Evolutionary conservation across 2,797 vertebrate species (phyloP).

Genomic region (Merluccius polli): DNA sequence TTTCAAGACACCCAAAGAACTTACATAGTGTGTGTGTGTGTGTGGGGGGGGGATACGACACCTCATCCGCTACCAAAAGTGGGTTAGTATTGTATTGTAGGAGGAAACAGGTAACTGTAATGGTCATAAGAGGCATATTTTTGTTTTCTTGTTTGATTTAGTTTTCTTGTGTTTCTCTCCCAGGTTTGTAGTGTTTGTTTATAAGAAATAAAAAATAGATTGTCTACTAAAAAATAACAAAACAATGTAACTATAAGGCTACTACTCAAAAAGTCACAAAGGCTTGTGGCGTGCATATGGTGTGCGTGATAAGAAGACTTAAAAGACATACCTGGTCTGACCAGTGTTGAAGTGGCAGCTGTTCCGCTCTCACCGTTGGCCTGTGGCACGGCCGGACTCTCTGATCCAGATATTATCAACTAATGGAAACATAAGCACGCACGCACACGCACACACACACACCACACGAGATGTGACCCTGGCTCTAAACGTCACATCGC

Average conservation of each 20-base stretch:
- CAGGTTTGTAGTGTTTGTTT: no score
- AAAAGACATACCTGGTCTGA: constrained; percentile 74
- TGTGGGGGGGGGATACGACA: neutral
- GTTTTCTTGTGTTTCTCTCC: no score
- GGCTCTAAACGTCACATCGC: no score
- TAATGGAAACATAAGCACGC: constrained; percentile 34
- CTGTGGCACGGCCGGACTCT: constrained; percentile 75
- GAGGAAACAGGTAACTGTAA: neutral
- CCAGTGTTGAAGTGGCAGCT: constrained; percentile 67
- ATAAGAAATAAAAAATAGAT: no score
- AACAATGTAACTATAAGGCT: no score
- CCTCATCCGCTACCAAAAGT: neutral
- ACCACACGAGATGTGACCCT: constrained; percentile 18
- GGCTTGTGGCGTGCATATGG: no score
- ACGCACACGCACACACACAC: constrained; percentile 6
- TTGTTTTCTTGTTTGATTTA: neutral
- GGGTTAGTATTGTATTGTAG: neutral
- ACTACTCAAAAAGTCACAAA: no score
- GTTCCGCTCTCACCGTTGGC: constrained; percentile 86
- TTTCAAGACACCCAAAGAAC: neutral
- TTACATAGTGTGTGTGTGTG: neutral
- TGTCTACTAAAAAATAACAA: no score
- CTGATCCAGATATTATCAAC: constrained; percentile 65
- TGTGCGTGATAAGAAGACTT: neutral
- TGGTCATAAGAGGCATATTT: neutral